Percentiles rank a stretch among this genome's conserved stretches.
Conservation (phyloP, 2,888 invertebrate species). For the Tromatobia lineatoria region DNA sequence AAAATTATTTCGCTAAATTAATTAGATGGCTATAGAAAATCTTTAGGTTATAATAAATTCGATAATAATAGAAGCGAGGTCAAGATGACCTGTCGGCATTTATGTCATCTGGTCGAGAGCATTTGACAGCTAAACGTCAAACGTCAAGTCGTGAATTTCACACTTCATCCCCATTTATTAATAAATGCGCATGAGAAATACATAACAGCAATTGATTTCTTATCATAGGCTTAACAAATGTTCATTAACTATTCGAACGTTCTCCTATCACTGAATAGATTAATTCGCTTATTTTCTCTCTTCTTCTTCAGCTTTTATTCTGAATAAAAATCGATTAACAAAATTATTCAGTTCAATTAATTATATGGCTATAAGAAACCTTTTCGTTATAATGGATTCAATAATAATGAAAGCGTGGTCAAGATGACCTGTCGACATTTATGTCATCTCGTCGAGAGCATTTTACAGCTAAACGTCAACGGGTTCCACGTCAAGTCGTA, state of each 20-base stretch:
- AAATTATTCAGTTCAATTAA: too few relatives aligned
- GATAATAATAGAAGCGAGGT: not conserved
- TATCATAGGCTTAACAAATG: conserved; percentile 57
- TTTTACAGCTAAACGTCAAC: not conserved
- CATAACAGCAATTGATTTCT: not conserved
- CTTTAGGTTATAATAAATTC: too few relatives aligned
- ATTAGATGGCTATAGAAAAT: not conserved
- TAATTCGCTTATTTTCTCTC: conserved; percentile 17
- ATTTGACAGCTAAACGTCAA: not conserved
- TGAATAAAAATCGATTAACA: not conserved
- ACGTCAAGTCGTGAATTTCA: conserved; percentile 6
- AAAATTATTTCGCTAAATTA: not conserved
- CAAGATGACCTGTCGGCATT: not conserved
- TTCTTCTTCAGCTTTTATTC: conserved; percentile 1
- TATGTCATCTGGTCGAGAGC: not conserved
- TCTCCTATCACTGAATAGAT: conserved; percentile 39
- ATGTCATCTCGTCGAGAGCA: not conserved
- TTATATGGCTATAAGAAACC: not conserved
- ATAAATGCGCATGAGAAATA: not conserved
- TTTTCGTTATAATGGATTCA: too few relatives aligned
- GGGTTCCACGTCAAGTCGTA: not conserved
- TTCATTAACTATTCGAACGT: conserved; percentile 64
- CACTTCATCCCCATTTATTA: not conserved
- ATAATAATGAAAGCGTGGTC: not conserved
- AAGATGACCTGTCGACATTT: not conserved